These are phyloP conservation scores for Plagiodera versicolora DNA, from an alignment of 2,888 invertebrate genomes.

Conservation along the genomic window DNA sequence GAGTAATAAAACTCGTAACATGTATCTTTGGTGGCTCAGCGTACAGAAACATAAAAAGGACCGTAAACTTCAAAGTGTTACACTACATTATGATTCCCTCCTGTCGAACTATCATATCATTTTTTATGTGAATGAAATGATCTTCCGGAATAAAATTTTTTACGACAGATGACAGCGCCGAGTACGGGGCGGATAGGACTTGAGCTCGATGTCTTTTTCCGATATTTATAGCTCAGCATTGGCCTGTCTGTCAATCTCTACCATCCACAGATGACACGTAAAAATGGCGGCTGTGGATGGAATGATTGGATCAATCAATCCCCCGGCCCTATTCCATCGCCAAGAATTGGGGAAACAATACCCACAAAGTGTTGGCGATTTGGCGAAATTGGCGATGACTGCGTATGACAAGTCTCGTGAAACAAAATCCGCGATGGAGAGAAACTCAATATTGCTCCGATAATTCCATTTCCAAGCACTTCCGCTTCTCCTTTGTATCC, in stretches of 20 bases:
- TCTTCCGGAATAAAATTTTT: background rate
- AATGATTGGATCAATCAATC: too few species aligned
- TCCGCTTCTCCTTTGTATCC: conserved; percentile 37
- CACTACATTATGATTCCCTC: background rate
- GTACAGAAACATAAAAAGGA: background rate
- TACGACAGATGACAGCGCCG: background rate
- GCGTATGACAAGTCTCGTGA: background rate
- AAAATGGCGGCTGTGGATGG: too few species aligned
- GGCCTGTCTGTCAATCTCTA: too few species aligned
- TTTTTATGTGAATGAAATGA: background rate
- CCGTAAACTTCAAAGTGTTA: background rate
- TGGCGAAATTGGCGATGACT: background rate
- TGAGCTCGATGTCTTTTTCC: too few species aligned
- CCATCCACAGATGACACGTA: too few species aligned
- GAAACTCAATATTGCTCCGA: conserved; percentile 47
- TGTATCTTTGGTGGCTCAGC: background rate
- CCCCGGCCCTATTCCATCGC: too few species aligned
- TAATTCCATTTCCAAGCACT: conserved; percentile 48
- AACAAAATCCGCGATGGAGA: conserved; percentile 21
- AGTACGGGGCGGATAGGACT: too few species aligned
- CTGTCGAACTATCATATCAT: background rate
- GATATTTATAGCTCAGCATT: too few species aligned
- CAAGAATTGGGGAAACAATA: too few species aligned
- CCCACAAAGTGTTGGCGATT: too few species aligned
- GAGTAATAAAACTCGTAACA: too few species aligned